Percentiles rank a stretch among this genome's conserved stretches.
phyloP scores from a whole-genome alignment of 2,797 vertebrate species.

The Spondyliosoma cantharus region DNA sequence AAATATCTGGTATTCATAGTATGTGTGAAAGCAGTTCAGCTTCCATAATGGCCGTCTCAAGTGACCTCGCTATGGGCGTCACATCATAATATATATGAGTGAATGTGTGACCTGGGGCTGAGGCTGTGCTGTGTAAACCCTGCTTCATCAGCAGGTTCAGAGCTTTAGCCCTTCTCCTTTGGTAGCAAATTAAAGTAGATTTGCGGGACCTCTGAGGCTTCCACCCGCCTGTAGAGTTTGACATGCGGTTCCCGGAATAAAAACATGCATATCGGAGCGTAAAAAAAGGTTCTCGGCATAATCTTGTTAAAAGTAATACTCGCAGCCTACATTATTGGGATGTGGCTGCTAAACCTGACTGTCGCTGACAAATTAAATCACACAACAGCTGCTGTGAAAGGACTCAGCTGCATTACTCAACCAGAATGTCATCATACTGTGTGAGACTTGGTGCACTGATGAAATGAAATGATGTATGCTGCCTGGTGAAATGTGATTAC shows the following conservation, averaged over 20 bases:
- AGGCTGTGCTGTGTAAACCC: not conserved
- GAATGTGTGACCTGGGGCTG: not conserved
- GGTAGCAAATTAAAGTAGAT: slow-evolving; percentile 36
- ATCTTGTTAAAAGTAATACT: slow-evolving; percentile 3
- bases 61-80: not conserved
- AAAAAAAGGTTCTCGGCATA: not conserved
- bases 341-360: not conserved
- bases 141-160: slow-evolving; percentile 28
- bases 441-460: no score
- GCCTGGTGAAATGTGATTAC: no score
- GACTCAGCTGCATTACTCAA: not conserved
- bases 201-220: slow-evolving; percentile 15
- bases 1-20: not conserved
- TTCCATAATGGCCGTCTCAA: not conserved
- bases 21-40: not conserved
- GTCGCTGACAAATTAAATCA: not conserved
- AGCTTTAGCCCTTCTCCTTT: slow-evolving; percentile 12
- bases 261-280: not conserved
- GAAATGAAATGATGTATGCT: no score
- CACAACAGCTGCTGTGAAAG: not conserved
- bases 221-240: not conserved
- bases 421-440: no score
- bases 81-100: slow-evolving; percentile 3
- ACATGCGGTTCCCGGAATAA: not conserved
- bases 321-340: not conserved